phyloP scores from a whole-genome alignment of 2,888 invertebrate genomes.

The Chromoteleia sp. region DNA sequence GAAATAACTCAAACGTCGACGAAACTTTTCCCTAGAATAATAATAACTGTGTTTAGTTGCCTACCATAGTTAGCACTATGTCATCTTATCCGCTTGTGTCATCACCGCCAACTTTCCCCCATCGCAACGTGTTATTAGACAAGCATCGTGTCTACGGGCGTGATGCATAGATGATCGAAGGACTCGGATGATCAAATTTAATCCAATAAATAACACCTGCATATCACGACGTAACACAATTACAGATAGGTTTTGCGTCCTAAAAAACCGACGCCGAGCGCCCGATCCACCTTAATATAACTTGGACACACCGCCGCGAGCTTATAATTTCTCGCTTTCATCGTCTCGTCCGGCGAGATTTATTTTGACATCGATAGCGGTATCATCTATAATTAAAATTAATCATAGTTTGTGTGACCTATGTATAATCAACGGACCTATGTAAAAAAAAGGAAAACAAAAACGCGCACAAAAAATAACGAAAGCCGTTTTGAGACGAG shows the following conservation, averaged over 20 bases:
- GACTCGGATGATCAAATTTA: conserved; percentile 22
- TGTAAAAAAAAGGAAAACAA: conserved; percentile 1
- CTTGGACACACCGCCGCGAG: conserved; percentile 36
- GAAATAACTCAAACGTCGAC: conserved; percentile 10
- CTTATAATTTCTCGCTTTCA: conserved; percentile 40
- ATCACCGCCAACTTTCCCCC: conserved; percentile 34
- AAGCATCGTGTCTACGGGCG: neutral
- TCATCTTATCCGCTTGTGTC: conserved; percentile 43
- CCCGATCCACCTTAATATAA: conserved; percentile 30
- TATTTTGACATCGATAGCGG: conserved; percentile 47
- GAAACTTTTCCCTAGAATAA: conserved; percentile 9
- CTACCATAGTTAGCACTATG: conserved; percentile 35
- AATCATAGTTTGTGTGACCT: conserved; percentile 39
- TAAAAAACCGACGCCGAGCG: conserved; percentile 24
- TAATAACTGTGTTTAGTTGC: conserved; percentile 24
- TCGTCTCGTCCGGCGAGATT: conserved; percentile 36
- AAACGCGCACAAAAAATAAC: neutral
- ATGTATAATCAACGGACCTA: conserved; percentile 30
- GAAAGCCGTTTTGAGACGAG: conserved; percentile 18
- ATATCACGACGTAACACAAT: conserved; percentile 39
- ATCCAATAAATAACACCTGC: conserved; percentile 43
- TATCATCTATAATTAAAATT: conserved; percentile 56
- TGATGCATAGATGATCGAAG: conserved; percentile 24
- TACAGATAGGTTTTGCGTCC: conserved; percentile 28
- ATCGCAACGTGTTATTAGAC: conserved; percentile 42